phyloP scores from a whole-genome alignment of 2,113 vertebrate species.

The Notiomystis cincta region DNA sequence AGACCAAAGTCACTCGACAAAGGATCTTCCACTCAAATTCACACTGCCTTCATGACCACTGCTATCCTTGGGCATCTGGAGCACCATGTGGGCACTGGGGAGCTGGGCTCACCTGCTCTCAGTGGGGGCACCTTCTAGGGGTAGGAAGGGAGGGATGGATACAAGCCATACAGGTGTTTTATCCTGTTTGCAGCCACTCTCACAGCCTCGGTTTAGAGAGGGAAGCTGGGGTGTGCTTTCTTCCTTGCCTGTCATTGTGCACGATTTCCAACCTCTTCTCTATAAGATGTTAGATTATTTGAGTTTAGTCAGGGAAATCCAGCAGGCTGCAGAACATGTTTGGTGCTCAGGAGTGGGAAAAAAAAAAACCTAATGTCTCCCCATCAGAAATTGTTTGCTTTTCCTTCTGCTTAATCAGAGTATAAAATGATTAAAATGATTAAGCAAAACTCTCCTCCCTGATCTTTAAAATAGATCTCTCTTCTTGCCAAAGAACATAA shows the following conservation, averaged over 20 bases:
- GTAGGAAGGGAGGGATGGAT: not conserved
- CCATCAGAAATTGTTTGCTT: not conserved
- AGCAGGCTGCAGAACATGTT: not conserved
- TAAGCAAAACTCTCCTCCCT: not conserved
- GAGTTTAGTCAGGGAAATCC: not conserved
- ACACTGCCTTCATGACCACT: accelerated
- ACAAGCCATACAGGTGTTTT: not conserved
- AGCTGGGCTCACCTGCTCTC: not conserved
- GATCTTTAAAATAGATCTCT: not conserved
- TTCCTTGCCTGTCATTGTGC: not conserved
- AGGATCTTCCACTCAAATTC: not conserved
- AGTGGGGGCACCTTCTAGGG: accelerated
- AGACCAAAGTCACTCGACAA: not conserved
- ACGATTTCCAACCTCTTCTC: not conserved
- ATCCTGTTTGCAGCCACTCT: not conserved
- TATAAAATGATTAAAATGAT: not conserved
- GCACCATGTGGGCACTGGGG: accelerated
- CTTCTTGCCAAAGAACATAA: not conserved
- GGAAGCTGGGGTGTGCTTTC: not conserved
- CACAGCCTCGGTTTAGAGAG: not conserved
- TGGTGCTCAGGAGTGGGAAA: not conserved
- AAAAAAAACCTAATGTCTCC: not conserved
- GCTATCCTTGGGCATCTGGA: not conserved
- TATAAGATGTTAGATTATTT: not conserved
- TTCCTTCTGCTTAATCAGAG: not conserved